Evolutionary conservation across 2,797 vertebrate genomes (phyloP).

Genomic region (Cirrhinus molitorella): DNA sequence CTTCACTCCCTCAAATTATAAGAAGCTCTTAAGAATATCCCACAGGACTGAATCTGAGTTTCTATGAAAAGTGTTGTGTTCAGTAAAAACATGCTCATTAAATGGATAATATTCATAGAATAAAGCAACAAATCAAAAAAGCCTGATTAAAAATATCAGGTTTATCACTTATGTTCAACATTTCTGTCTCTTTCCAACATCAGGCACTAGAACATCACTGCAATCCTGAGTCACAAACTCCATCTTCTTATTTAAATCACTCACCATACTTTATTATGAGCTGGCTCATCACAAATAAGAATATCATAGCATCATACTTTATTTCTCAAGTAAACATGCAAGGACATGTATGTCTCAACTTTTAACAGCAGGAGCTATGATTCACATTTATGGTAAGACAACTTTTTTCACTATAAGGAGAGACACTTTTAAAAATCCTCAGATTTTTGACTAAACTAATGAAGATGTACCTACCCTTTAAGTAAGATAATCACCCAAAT

Average conservation of each 20-base stretch:
- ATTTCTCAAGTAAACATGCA: neutral
- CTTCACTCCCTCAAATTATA: neutral
- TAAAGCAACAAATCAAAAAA: neutral
- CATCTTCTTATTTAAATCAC: constrained; percentile 11
- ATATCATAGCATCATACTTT: neutral
- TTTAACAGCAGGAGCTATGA: neutral
- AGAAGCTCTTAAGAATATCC: neutral
- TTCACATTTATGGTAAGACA: too few relatives aligned
- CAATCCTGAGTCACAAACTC: neutral
- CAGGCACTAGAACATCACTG: neutral
- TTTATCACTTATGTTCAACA: neutral
- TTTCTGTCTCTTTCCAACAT: neutral
- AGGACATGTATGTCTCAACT: neutral
- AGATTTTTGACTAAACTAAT: neutral
- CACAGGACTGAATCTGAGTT: neutral
- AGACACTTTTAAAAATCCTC: neutral
- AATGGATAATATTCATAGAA: neutral
- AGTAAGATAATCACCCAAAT: constrained; percentile 14
- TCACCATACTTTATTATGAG: neutral
- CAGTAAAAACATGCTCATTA: neutral
- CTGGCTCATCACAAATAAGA: neutral
- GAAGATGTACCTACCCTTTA: neutral
- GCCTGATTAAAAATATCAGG: neutral
- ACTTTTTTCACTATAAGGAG: neutral
- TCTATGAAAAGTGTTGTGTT: neutral